Evolutionary conservation across 23 tunicate species (phyloP).

Genomic region (Corella eumyota): DNA sequence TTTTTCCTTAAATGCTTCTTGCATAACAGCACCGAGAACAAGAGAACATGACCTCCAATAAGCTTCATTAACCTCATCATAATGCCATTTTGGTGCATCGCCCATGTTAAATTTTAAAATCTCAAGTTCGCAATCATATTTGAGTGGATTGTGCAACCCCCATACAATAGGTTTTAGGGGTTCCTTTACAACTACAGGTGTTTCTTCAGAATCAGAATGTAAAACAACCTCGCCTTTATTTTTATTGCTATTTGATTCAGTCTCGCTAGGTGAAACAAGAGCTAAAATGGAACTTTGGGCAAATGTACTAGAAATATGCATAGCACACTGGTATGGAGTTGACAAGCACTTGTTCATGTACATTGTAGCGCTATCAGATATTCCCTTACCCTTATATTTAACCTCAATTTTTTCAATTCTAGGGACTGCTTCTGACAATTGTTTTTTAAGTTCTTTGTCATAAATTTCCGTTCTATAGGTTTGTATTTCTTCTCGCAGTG

Average conservation of each 20-base stretch:
- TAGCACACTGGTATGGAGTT: conserved; percentile 82
- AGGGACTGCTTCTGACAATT: conserved; percentile 45
- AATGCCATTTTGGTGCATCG: conserved; percentile 28
- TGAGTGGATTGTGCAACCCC: conserved; percentile 64
- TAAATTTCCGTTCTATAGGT: conserved; percentile 3
- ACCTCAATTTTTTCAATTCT: conserved; percentile 78
- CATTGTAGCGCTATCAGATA: conserved; percentile 68
- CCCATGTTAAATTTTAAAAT: conserved; percentile 62
- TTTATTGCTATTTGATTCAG: too few species aligned
- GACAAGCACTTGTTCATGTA: conserved; percentile 72
- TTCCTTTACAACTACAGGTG: too few species aligned
- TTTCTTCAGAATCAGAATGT: too few species aligned
- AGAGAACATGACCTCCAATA: conserved; percentile 72
- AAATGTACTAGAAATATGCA: conserved; percentile 51
- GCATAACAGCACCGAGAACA: conserved; percentile 55
- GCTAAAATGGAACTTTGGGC: neutral
- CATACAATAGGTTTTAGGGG: conserved; percentile 28
- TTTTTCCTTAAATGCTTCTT: conserved; percentile 64
- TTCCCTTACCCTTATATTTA: conserved; percentile 40
- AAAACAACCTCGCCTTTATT: too few species aligned
- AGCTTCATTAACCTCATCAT: conserved; percentile 45
- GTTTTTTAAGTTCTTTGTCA: conserved; percentile 18
- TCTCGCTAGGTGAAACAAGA: too few species aligned
- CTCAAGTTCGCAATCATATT: conserved; percentile 48
- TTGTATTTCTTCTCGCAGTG: too few species aligned